Base-by-base conservation (phyloP, 2,888 invertebrate genomes). In the Napeogenes inachia region DNA sequence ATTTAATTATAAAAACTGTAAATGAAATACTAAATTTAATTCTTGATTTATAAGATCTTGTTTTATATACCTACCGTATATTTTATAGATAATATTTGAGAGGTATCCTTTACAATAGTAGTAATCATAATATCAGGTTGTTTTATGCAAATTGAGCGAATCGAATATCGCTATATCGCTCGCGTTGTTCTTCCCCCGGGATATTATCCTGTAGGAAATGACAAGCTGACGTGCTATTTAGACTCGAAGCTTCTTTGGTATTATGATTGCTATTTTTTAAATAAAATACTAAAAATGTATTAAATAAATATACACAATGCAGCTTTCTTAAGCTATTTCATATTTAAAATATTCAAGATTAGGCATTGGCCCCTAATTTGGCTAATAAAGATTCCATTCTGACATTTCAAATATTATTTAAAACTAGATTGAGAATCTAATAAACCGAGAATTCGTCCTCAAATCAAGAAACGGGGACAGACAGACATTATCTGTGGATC, bases 401-500 rank as follows among this genome's bases (percentile, higher is more conserved):
- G 8, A 30, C 4, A 30, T 30, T 4, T 6, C 8, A 30, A 30
- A 8, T 30, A 50, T 21, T 50, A 30, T 30, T 10, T 50, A 30
- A 50, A 30, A 50, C 21, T 30, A 50, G 21, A 4, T 30, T 50
- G 21, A 3, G 10, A 30, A 50, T 50, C 30, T 30, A 30, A 50
- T 50, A 50, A 50, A 50, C 10, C 30, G 50, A 45, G n/a, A 61
- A 30, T 50, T 58, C 42, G 32, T 55, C 59, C 54, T 61, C 60
- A 32, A 64, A 56, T 46, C 62, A 56, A 45, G 57, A 61, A 58
- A 35, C 56, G 59, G 46, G 56, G 30, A 50, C 50, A 30, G 30
- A 30, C 50, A 30, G 50, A 50, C 50, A 50, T 50, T 59, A 66
- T 64, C 63, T 61, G 60, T 46, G 57, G 55, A 66, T 65, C 65